Percentiles rank a stretch among this genome's conserved stretches.
These are phyloP conservation scores for Arion vulgaris DNA, from an alignment of 1,140 invertebrate genomes.

Conservation along the genomic window DNA sequence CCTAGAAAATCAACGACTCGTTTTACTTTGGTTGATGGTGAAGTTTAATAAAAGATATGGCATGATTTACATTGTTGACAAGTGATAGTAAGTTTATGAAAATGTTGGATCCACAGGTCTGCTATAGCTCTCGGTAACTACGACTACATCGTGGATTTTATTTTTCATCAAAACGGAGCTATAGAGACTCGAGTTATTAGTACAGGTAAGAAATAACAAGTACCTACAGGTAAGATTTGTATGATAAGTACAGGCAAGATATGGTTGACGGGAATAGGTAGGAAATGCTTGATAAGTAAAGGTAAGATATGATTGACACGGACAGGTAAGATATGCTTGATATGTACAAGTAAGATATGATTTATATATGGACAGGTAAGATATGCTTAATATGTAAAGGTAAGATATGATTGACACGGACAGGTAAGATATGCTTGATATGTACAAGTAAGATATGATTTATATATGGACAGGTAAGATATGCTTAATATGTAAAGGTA, in stretches of 20 bases:
- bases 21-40: too few relatives aligned
- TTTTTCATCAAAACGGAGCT: constrained; percentile 63
- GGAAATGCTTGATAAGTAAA: neutral
- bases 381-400: neutral
- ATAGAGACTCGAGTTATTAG: constrained; percentile 53
- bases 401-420: too few relatives aligned
- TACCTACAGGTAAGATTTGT: too few relatives aligned
- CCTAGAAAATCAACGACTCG: too few relatives aligned
- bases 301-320: neutral
- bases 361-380: neutral
- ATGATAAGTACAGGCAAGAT: neutral
- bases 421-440: neutral
- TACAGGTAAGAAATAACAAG: constrained; percentile 41
- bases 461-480: neutral
- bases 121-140: constrained; percentile 61
- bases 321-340: too few relatives aligned
- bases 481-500: neutral
- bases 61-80: too few relatives aligned
- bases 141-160: constrained; percentile 65
- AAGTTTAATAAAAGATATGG: too few relatives aligned
- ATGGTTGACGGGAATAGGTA: neutral
- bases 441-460: neutral
- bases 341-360: too few relatives aligned
- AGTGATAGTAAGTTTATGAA: too few relatives aligned
- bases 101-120: too few relatives aligned